Evolutionary conservation across 2,113 vertebrate species (phyloP).

Genomic region (Tonatia bakeri): DNA sequence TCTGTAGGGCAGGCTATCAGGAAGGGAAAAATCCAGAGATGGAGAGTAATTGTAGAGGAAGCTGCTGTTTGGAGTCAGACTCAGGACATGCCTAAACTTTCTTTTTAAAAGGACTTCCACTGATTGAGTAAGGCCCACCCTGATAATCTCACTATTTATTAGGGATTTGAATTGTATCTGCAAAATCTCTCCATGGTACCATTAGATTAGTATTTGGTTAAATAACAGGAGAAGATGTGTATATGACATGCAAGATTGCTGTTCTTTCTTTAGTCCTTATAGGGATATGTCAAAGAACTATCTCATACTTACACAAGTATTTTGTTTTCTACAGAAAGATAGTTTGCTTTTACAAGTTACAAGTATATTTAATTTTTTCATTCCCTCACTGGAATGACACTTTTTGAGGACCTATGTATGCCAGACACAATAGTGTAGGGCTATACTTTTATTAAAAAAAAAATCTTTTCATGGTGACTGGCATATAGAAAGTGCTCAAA

Average conservation of each 20-base stretch:
- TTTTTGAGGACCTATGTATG: not conserved
- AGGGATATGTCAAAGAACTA: not conserved
- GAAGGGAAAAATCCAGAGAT: not conserved
- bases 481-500: not conserved
- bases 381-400: not conserved
- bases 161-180: not conserved
- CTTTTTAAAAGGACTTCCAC: not conserved
- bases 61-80: not conserved
- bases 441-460: not conserved
- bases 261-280: not conserved
- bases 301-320: not conserved
- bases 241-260: not conserved
- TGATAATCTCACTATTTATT: not conserved
- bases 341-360: not conserved
- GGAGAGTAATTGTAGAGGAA: not conserved
- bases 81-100: not conserved
- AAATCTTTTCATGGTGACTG: not conserved
- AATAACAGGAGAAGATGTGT: not conserved
- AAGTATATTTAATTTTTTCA: slow-evolving; percentile 20
- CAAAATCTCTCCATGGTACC: not conserved
- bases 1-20: not conserved
- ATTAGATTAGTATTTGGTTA: not conserved
- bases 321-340: slow-evolving; percentile 19
- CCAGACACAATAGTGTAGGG: not conserved
- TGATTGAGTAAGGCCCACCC: not conserved